phyloP scores from a whole-genome alignment of 2,797 vertebrate species.

The Anguilla pacifica region DNA sequence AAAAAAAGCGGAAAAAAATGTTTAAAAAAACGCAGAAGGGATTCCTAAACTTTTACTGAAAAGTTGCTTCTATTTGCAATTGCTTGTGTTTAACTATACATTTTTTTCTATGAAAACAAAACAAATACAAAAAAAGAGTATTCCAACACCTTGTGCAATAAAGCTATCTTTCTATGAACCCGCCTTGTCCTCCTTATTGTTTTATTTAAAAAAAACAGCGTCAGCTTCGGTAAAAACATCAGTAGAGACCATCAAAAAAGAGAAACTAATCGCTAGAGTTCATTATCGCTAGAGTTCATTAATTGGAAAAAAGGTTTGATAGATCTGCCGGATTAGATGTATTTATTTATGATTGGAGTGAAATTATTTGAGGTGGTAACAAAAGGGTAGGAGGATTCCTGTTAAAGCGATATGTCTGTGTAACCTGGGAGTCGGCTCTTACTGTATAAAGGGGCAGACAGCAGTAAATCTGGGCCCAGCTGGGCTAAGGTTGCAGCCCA shows the following conservation, averaged over 20 bases:
- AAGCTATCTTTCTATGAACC: constrained; percentile 96
- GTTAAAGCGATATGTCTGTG: background rate
- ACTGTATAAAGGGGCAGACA: background rate
- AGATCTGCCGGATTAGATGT: background rate
- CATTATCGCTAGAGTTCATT: background rate
- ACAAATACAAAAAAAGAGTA: constrained; percentile 85
- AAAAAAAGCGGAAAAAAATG: constrained; percentile 69
- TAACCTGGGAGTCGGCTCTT: background rate
- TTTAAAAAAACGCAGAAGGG: constrained; percentile 69
- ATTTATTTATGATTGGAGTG: background rate
- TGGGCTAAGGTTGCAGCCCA: background rate
- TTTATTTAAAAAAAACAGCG: background rate
- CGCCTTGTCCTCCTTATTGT: constrained; percentile 52
- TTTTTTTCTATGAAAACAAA: constrained; percentile 88
- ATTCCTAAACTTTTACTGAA: constrained; percentile 77
- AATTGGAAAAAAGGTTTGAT: background rate
- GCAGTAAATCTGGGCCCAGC: background rate
- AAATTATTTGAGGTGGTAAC: background rate
- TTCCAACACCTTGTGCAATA: constrained; percentile 98
- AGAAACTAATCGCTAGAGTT: too few species aligned
- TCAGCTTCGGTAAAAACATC: background rate
- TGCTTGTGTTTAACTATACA: constrained; percentile 98
- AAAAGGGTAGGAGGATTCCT: background rate
- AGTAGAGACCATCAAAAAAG: too few species aligned
- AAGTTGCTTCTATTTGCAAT: constrained; percentile 95